These are phyloP conservation scores for Nannobrachium achirus DNA, from an alignment of 2,113 vertebrate species.

Conservation along the genomic window DNA sequence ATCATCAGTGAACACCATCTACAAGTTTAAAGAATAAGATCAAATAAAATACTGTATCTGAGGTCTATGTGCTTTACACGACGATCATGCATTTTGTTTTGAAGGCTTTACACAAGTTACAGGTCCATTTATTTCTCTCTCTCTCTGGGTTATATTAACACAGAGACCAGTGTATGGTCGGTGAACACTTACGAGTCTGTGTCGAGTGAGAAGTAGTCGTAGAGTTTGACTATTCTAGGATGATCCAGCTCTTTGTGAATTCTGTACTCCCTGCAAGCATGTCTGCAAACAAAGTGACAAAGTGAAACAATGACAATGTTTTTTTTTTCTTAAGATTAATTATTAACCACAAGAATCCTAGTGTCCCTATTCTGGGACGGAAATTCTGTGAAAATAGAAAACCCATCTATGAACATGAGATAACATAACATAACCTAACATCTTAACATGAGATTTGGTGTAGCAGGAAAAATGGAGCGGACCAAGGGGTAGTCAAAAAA, in stretches of 20 bases:
- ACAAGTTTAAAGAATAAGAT: no score
- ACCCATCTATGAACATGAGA: background rate
- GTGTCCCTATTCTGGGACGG: background rate
- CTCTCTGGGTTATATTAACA: background rate
- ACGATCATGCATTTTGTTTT: no score
- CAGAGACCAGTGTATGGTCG: background rate
- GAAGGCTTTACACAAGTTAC: no score
- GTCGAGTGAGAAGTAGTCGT: constrained; percentile 95
- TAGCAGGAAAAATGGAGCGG: no score
- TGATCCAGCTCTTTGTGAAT: constrained; percentile 98
- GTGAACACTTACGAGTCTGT: constrained; percentile 91
- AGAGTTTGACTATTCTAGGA: constrained; percentile 94
- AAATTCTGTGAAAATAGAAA: background rate
- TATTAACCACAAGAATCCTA: background rate
- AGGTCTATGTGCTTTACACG: no score
- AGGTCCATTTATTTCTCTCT: no score
- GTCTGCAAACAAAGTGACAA: constrained; percentile 72
- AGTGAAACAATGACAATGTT: background rate
- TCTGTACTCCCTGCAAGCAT: constrained; percentile 95
- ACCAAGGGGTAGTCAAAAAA: no score
- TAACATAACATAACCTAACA: no score
- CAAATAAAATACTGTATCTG: no score
- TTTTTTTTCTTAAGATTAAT: background rate
- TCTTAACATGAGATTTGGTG: no score
- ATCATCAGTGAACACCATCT: no score